These are phyloP conservation scores for Drosophila ambigua DNA, from an alignment of 1,140 invertebrate genomes.

Conservation along the genomic window DNA sequence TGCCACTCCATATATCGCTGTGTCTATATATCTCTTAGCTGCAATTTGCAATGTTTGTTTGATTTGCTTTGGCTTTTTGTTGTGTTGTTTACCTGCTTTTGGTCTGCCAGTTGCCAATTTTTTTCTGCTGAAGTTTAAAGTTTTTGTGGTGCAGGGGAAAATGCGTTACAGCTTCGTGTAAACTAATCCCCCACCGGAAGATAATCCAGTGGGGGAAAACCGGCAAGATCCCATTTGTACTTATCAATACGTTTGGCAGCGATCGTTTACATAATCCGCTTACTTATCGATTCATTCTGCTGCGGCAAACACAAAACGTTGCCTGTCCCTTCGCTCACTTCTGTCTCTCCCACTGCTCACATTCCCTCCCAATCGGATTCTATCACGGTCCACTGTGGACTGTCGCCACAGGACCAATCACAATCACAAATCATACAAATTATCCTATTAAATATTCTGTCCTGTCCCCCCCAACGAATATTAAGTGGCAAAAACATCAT, in stretches of 20 bases:
- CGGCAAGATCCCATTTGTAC: no score
- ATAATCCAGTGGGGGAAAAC: no score
- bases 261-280: no score
- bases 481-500: background rate
- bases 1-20: background rate
- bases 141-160: background rate
- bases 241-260: no score
- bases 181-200: no score
- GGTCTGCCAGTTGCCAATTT: slow-evolving; percentile 9
- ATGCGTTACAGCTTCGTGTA: no score
- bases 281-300: no score
- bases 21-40: background rate
- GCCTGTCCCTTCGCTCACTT: no score
- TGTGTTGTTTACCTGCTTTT: slow-evolving; percentile 12
- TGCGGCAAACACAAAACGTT: no score
- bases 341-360: no score
- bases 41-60: slow-evolving; percentile 46
- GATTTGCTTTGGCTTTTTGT: slow-evolving; percentile 43
- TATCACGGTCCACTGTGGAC: no score
- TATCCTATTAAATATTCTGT: slow-evolving; percentile 39
- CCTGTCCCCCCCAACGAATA: background rate
- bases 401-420: background rate
- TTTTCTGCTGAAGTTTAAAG: slow-evolving; percentile 25
- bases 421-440: slow-evolving; percentile 37
- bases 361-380: no score